phyloP scores from a whole-genome alignment of 1,140 invertebrate species.

The Zophobas morio region DNA sequence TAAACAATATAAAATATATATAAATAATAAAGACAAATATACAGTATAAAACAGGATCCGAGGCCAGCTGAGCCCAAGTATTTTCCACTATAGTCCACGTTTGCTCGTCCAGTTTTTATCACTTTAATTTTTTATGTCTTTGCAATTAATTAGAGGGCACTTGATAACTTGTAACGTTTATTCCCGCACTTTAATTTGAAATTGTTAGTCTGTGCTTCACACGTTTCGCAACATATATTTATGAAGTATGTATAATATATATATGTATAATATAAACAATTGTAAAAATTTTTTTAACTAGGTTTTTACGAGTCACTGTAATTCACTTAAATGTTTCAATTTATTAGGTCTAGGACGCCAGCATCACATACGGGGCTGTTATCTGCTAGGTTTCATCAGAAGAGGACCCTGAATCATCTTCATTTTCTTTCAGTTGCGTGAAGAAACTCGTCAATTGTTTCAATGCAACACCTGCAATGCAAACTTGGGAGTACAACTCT shows the following conservation, averaged over 20 bases:
- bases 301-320: slow-evolving; percentile 52
- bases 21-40: slow-evolving; percentile 48
- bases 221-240: slow-evolving; percentile 42
- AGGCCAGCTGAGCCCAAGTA: slow-evolving; percentile 42
- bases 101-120: slow-evolving; percentile 38
- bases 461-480: slow-evolving; percentile 69
- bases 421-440: slow-evolving; percentile 66
- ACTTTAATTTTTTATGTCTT: slow-evolving; percentile 44
- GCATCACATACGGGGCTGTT: slow-evolving; percentile 51
- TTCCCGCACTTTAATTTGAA: slow-evolving; percentile 43
- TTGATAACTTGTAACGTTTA: slow-evolving; percentile 44
- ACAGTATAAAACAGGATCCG: slow-evolving; percentile 48
- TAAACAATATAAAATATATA: slow-evolving; percentile 48
- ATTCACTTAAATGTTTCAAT: slow-evolving; percentile 57
- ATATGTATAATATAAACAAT: slow-evolving; percentile 63
- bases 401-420: slow-evolving; percentile 60
- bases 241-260: slow-evolving; percentile 55
- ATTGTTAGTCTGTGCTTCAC: slow-evolving; percentile 32
- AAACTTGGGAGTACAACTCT: slow-evolving; percentile 42
- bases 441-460: slow-evolving; percentile 74
- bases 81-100: slow-evolving; percentile 33
- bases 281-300: slow-evolving; percentile 60
- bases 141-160: slow-evolving; percentile 43
- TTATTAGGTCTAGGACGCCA: slow-evolving; percentile 57
- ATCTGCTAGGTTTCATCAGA: slow-evolving; percentile 63